Conservation (phyloP, 2,888 invertebrate species). For the Helleia helle region DNA sequence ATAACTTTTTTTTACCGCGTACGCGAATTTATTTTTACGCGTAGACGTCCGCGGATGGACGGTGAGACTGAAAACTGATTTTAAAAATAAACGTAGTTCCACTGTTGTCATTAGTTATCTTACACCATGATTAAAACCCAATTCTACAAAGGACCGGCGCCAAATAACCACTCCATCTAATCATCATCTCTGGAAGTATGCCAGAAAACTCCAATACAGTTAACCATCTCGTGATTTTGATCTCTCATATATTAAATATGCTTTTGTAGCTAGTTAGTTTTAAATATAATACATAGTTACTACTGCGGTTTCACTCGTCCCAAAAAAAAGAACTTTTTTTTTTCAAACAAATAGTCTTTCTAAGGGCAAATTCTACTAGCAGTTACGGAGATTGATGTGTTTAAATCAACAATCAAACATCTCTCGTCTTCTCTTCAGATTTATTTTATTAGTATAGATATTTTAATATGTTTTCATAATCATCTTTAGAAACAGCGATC, state of each 20-base stretch:
- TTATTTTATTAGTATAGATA: too few relatives aligned
- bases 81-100: slow-evolving; percentile 59
- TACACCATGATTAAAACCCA: slow-evolving; percentile 3
- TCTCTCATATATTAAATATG: background rate
- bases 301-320: too few relatives aligned
- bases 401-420: too few relatives aligned
- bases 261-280: too few relatives aligned
- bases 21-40: slow-evolving; percentile 15
- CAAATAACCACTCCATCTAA: background rate
- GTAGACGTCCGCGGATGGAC: slow-evolving; percentile 44
- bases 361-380: too few relatives aligned
- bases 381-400: too few relatives aligned
- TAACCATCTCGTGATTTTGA: background rate
- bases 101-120: slow-evolving; percentile 43
- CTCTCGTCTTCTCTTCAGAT: too few relatives aligned
- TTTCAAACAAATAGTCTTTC: too few relatives aligned
- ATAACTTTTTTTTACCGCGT: slow-evolving; percentile 23
- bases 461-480: too few relatives aligned
- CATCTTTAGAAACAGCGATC: too few relatives aligned
- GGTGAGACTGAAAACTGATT: slow-evolving; percentile 53
- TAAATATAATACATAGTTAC: too few relatives aligned
- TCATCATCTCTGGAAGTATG: background rate
- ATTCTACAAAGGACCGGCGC: slow-evolving; percentile 1
- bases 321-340: too few relatives aligned
- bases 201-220: background rate